These are phyloP conservation scores for Andinoacara biseriatus DNA, from an alignment of 2,113 vertebrate genomes.

Conservation along the genomic window DNA sequence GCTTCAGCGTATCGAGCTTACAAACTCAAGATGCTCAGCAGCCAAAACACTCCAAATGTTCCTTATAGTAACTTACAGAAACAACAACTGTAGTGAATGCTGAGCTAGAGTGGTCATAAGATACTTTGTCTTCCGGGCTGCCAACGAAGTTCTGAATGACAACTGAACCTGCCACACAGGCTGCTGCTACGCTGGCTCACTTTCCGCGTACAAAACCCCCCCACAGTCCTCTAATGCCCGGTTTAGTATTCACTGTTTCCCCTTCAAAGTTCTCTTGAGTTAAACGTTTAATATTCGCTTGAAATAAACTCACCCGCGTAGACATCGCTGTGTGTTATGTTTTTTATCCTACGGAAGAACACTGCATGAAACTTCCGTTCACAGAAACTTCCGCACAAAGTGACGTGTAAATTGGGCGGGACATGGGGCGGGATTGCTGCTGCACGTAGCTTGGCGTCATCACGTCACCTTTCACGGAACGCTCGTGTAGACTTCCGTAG, in stretches of 20 bases:
- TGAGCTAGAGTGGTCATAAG: constrained; percentile 48
- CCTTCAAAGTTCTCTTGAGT: accelerated
- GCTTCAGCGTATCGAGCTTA: no score
- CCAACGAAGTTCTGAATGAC: constrained; percentile 63
- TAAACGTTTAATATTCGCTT: neutral
- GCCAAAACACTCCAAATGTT: neutral
- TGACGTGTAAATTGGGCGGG: constrained; percentile 38
- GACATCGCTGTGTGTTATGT: constrained; percentile 59
- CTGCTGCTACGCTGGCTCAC: constrained; percentile 24
- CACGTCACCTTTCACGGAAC: neutral
- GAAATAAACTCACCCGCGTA: constrained; percentile 67
- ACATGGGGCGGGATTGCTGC: no score
- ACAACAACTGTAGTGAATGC: neutral
- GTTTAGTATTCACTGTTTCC: neutral
- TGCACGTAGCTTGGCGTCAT: neutral
- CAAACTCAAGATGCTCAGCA: neutral
- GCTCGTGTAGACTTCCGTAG: neutral
- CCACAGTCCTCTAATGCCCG: neutral
- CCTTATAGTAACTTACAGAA: neutral
- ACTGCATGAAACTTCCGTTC: constrained; percentile 21
- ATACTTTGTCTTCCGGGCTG: constrained; percentile 66
- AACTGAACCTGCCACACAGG: constrained; percentile 47
- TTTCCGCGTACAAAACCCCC: neutral
- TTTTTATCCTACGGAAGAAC: constrained; percentile 1
- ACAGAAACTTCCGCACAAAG: constrained; percentile 13